Conservation (phyloP, 2,113 vertebrate genomes). For the Muntiacus muntjak region DNA sequence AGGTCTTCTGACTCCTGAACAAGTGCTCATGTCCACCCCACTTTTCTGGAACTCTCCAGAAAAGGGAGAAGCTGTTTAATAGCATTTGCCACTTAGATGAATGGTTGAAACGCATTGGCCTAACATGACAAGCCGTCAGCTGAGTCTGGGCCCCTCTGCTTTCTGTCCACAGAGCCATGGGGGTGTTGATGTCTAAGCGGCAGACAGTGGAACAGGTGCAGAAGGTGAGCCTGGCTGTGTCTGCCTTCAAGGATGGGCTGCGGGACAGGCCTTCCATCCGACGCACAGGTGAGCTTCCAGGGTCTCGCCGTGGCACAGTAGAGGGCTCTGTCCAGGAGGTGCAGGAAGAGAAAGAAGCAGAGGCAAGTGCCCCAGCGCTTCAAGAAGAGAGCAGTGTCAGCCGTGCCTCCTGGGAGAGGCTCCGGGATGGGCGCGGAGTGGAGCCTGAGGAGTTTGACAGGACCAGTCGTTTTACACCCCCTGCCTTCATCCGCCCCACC, state of each 20-base stretch:
- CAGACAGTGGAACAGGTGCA: slow-evolving; percentile 98
- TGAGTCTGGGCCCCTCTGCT: neutral
- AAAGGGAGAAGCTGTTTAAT: neutral
- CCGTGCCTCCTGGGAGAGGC: slow-evolving; percentile 92
- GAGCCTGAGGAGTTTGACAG: slow-evolving; percentile 94
- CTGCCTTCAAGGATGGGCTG: slow-evolving; percentile 92
- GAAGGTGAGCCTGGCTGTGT: slow-evolving; percentile 93
- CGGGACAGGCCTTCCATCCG: slow-evolving; percentile 83
- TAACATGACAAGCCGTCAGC: neutral
- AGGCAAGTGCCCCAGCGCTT: slow-evolving; percentile 53
- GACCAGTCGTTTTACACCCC: slow-evolving; percentile 87
- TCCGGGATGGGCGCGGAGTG: slow-evolving; percentile 93
- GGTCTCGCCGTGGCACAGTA: slow-evolving; percentile 68
- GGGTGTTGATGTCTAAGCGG: slow-evolving; percentile 96
- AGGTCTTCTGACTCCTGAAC: neutral
- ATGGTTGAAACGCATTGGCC: neutral
- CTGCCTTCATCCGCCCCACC: slow-evolving; percentile 90
- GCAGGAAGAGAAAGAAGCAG: slow-evolving; percentile 78
- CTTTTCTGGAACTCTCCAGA: neutral
- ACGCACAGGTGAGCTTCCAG: slow-evolving; percentile 69
- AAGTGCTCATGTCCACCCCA: neutral
- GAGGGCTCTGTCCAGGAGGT: slow-evolving; percentile 80
- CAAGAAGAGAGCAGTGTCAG: slow-evolving; percentile 81
- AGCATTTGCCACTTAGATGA: neutral
- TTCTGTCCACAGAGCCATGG: slow-evolving; percentile 85